These are phyloP conservation scores for Podilymbus podiceps DNA, from an alignment of 2,113 vertebrate species.

Conservation along the genomic window DNA sequence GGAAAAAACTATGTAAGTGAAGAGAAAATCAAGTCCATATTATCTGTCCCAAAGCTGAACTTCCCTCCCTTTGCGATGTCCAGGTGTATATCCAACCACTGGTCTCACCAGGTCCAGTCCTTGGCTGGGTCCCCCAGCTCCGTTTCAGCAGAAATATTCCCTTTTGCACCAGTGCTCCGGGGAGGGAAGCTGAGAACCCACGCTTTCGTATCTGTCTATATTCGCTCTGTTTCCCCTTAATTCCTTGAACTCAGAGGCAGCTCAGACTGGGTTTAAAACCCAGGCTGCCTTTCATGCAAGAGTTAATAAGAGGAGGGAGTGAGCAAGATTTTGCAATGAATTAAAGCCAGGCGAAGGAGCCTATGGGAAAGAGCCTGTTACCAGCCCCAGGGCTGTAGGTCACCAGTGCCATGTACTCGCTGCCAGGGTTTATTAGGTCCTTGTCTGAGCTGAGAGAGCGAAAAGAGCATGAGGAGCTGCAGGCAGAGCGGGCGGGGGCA, in stretches of 20 bases:
- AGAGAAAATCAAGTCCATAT: background rate
- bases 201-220: accelerated
- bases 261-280: background rate
- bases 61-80: background rate
- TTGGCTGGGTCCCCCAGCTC: background rate
- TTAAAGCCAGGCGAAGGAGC: background rate
- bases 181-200: background rate
- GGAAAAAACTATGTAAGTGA: background rate
- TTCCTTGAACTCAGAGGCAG: background rate
- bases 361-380: background rate
- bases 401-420: background rate
- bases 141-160: background rate
- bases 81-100: background rate
- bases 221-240: background rate
- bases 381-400: background rate
- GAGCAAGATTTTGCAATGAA: background rate
- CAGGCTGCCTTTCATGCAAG: background rate
- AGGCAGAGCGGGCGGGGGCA: background rate
- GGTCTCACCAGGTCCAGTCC: background rate
- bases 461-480: background rate
- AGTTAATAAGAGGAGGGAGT: constrained; percentile 23
- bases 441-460: background rate
- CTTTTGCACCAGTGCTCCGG: background rate
- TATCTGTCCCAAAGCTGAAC: background rate
- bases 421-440: background rate